Conservation (phyloP, 1,140 invertebrate species). For the Orius insidiosus region DNA sequence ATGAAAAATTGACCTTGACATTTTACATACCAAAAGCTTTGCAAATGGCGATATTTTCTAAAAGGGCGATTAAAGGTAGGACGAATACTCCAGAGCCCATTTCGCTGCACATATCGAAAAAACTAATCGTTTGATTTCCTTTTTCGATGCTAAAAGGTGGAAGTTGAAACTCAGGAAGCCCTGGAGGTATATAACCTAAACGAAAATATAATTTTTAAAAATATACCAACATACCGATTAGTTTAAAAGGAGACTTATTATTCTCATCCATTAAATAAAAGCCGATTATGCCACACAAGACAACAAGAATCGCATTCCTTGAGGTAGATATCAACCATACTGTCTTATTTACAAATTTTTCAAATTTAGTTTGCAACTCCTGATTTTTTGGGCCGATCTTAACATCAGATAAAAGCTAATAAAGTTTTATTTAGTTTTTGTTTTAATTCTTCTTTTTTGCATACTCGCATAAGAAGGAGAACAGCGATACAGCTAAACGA, state of each 20-base stretch:
- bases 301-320: constrained; percentile 32
- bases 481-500: constrained; percentile 53
- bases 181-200: constrained; percentile 42
- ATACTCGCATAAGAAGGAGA: constrained; percentile 50
- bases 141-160: constrained; percentile 43
- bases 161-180: constrained; percentile 40
- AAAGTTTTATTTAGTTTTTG: constrained; percentile 1
- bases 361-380: constrained; percentile 27
- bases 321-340: constrained; percentile 32
- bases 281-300: constrained; percentile 25
- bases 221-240: constrained; percentile 37
- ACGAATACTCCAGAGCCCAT: constrained; percentile 58
- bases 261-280: constrained; percentile 18
- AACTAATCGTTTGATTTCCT: constrained; percentile 31
- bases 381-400: constrained; percentile 34
- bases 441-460: constrained; percentile 10
- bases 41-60: constrained; percentile 70
- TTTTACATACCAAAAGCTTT: constrained; percentile 51
- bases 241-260: constrained; percentile 32
- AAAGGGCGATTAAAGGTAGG: constrained; percentile 58
- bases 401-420: constrained; percentile 36
- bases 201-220: constrained; percentile 16
- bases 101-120: constrained; percentile 50
- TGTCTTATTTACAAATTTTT: constrained; percentile 29
- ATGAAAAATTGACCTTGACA: too few relatives aligned